Evolutionary conservation across 2,797 vertebrate genomes (phyloP).

Genomic region (Triplophysa bombifrons): DNA sequence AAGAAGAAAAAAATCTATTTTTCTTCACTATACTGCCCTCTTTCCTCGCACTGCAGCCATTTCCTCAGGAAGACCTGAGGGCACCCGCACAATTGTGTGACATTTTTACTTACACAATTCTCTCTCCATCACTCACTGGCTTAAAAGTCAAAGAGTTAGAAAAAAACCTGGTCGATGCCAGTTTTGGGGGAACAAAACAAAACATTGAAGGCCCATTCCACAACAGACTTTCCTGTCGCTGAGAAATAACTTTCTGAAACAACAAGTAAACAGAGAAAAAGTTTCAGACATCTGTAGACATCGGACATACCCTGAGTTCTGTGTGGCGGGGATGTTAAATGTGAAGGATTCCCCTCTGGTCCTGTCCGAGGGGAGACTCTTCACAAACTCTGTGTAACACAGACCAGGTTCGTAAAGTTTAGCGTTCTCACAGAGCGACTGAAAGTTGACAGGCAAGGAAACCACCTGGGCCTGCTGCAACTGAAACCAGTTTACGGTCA

Average conservation of each 20-base stretch:
- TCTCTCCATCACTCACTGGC: conserved; percentile 63
- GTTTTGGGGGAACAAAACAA: conserved; percentile 23
- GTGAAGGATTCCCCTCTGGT: conserved; percentile 69
- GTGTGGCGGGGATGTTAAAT: conserved; percentile 62
- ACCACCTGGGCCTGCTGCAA: conserved; percentile 92
- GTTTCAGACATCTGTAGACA: neutral
- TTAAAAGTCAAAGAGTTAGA: conserved; percentile 35
- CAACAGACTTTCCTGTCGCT: conserved; percentile 22
- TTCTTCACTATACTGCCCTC: neutral
- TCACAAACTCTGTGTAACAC: conserved; percentile 90
- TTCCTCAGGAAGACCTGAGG: conserved; percentile 48
- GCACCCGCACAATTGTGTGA: conserved; percentile 33
- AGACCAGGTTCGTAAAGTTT: conserved; percentile 96
- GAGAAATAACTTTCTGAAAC: neutral
- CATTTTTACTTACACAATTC: conserved; percentile 37
- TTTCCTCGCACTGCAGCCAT: conserved; percentile 26
- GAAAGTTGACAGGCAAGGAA: conserved; percentile 89
- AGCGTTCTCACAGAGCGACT: conserved; percentile 90
- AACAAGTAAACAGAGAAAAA: conserved; percentile 1
- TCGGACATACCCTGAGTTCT: conserved; percentile 70
- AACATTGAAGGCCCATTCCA: conserved; percentile 14
- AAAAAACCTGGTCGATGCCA: neutral
- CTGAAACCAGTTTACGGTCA: conserved; percentile 97
- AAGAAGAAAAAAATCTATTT: neutral
- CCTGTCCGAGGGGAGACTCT: conserved; percentile 80